phyloP scores from a whole-genome alignment of 2,888 invertebrate genomes.

The Orthosia gothica region DNA sequence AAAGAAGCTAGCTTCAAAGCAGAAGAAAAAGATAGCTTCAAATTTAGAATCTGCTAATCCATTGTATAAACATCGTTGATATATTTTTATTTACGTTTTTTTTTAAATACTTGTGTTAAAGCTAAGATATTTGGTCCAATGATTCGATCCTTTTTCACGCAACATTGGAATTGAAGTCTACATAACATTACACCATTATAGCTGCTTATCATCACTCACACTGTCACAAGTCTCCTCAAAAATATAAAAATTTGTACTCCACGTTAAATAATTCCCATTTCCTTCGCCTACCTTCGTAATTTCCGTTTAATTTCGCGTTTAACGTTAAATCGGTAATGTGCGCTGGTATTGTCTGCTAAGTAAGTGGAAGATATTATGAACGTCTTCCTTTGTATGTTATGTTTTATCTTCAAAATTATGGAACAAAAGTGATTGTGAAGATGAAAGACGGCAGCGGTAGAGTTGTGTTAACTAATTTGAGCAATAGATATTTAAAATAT shows the following conservation, averaged over 20 bases:
- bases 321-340: constrained; percentile 30
- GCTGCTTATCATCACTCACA: background rate
- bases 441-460: background rate
- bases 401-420: constrained; percentile 5
- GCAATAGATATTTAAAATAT: background rate
- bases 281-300: constrained; percentile 36
- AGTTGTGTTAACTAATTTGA: constrained; percentile 2
- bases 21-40: too few relatives aligned
- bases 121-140: too few relatives aligned
- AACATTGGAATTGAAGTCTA: background rate
- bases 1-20: too few relatives aligned
- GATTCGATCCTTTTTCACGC: too few relatives aligned
- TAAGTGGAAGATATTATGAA: background rate
- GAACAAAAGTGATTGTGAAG: constrained; percentile 12
- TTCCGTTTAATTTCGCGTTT: constrained; percentile 54
- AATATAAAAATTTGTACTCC: constrained; percentile 28
- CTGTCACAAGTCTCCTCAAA: background rate
- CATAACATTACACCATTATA: background rate
- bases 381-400: constrained; percentile 22
- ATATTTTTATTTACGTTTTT: too few relatives aligned
- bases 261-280: constrained; percentile 41
- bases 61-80: too few relatives aligned
- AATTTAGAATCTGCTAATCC: too few relatives aligned
- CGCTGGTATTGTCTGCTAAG: constrained; percentile 33
- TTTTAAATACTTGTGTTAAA: too few relatives aligned